Percentiles rank a stretch among this genome's conserved stretches.
These are phyloP conservation scores for Schizothorax lantsangensis DNA, from an alignment of 2,797 vertebrate species.

Conservation along the genomic window DNA sequence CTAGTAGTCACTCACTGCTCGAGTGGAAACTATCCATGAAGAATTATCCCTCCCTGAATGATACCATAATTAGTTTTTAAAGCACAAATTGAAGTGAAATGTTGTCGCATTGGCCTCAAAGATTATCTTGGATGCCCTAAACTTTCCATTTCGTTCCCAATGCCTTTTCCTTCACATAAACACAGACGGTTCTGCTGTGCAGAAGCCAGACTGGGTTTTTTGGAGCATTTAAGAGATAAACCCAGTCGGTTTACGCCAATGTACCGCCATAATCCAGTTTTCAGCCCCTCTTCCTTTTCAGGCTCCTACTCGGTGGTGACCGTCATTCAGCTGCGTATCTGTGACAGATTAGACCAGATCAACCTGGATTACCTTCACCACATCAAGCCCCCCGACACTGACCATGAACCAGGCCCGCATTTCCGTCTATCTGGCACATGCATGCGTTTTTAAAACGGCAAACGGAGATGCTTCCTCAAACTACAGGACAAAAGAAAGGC, in stretches of 20 bases:
- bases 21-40: conserved; percentile 43
- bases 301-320: conserved; percentile 66
- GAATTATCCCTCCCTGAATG: conserved; percentile 42
- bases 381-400: conserved; percentile 70
- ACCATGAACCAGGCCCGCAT: conserved; percentile 65
- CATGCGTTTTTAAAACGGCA: neutral
- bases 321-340: conserved; percentile 77
- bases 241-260: conserved; percentile 77
- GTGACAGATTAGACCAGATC: conserved; percentile 83
- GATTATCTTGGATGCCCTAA: neutral
- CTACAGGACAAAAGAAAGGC: conserved; percentile 7
- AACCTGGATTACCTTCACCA: conserved; percentile 79
- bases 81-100: conserved; percentile 25
- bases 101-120: conserved; percentile 2
- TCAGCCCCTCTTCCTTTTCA: conserved; percentile 59
- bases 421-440: conserved; percentile 27
- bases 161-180: conserved; percentile 27
- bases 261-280: conserved; percentile 77
- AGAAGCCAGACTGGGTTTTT: conserved; percentile 71
- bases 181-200: conserved; percentile 32
- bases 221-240: conserved; percentile 81
- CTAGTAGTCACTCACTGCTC: conserved; percentile 51
- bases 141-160: neutral
- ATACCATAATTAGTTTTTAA: conserved; percentile 22
- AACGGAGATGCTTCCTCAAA: neutral